Evolutionary conservation across 2,888 invertebrate species (phyloP), one percentile per base, ranked within the genome.

Genomic region (Tetragonula carbonaria): DNA sequence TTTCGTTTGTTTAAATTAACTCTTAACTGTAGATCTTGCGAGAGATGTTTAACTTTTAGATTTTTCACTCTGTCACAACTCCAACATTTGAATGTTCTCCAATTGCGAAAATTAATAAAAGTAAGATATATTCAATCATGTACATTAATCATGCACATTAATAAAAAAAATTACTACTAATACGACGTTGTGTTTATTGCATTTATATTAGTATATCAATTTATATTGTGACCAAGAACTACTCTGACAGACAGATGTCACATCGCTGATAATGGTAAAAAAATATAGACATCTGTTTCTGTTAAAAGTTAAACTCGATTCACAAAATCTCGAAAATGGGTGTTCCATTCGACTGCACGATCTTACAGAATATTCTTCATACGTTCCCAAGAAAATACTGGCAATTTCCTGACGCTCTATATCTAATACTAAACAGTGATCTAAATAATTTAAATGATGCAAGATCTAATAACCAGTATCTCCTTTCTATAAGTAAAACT

Each of bases 281-380:
- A n/a, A 11, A 57, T 13, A n/a, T 14, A 5, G 2, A n/a, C 57
- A 13, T 14, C 5, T 57, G 13, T 14, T 11, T 45, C 8, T 45
- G 45, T 45, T 45, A 45, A 45, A 45, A n/a, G 23, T n/a, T 5
- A n/a, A n/a, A 59, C 45, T 45, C n/a, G 57, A 57, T 57, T 14
- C 13, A 14, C 21, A 33, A 55, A 63, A 51, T 21, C 80, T 85
- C 73, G 83, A 86, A 82, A 79, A 79, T 75, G 73, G 75, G 82
- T 74, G 79, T 66, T 21, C 23, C 38, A 62, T 28, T 45, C 16
- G 70, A 11, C 18, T 57, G 65, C 71, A 53, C 73, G 66, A 78
- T 77, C 66, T 65, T 79, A 71, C n/a, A 45, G 65, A 33, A 51
- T 55, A 55, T n/a, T 57, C 65, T 70, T 70, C 5, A n/a, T n/a